Evolutionary conservation across 2,797 vertebrate species (phyloP), one percentile per base, ranked within the genome.

Genomic region (Macroramphosus scolopax): DNA sequence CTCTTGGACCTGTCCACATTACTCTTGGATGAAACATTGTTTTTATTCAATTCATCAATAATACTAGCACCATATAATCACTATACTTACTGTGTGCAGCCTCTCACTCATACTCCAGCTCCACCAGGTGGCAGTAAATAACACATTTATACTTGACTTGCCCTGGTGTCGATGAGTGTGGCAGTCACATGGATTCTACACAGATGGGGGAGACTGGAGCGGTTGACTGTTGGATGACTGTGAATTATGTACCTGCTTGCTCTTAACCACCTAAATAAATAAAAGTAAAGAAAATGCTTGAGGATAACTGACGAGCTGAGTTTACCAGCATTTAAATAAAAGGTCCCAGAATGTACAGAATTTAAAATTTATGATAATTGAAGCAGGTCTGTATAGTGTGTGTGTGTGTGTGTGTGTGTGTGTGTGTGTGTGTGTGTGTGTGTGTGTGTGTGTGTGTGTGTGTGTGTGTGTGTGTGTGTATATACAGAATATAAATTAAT

Each of bases 101-200:
- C 5, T 52, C 25, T 62, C 56, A 52, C 44, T 55, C 16, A 5
- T 41, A 30, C 29, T 30, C 17, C 13, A 12, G 29, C 37, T 53
- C 83, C 90, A 90, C 85, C 43, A 83, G 89, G 77, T 88, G 88
- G 88, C 88, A 84, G 83, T 83, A 88, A 58, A 49, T 46, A 77
- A 68, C 77, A 68, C 77, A 57, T 59, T 53, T 67, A 54, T 48
- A 29, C 53, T 51, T 38, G 47, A 38, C 33, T 45, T 63, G 68
- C 53, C 66, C 72, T 65, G 55, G 35, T 61, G 39, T 64, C n/a
- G n/a, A n/a, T 68, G 45, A 75, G 74, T 66, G 73, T 60, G 43
- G 64, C 65, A 81, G 88, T 89, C 82, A 90, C 88, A 86, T 90
- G 85, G 67, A 86, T 81, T 80, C 51, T 72, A 69, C 64, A 73